phyloP scores from a whole-genome alignment of 2,888 invertebrate species.

The Monochamus alternatus region DNA sequence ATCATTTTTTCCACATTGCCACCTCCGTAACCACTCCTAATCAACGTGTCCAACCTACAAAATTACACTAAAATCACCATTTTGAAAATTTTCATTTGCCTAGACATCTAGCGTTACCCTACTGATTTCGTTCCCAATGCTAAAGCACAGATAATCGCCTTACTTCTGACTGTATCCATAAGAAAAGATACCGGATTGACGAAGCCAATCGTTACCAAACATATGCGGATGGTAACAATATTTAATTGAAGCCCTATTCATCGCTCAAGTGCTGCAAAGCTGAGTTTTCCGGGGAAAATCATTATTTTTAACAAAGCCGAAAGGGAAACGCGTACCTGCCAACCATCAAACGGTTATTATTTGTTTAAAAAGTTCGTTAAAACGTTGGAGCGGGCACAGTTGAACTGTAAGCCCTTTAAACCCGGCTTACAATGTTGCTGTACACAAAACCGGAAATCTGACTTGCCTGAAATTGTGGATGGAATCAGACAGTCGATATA shows the following conservation, averaged over 20 bases:
- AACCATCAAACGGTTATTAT: constrained; percentile 16
- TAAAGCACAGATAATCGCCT: no score
- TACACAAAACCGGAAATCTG: not conserved
- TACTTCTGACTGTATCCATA: constrained; percentile 24
- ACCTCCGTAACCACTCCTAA: no score
- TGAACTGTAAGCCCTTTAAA: constrained; percentile 18
- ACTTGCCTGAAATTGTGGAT: not conserved
- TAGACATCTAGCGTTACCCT: no score
- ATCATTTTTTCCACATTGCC: no score
- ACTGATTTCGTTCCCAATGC: no score
- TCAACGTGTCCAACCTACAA: no score
- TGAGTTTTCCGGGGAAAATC: constrained; percentile 46
- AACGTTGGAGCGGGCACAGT: not conserved
- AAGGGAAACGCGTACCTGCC: constrained; percentile 32
- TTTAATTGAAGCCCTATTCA: constrained; percentile 59
- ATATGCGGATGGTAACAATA: constrained; percentile 44
- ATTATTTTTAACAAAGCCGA: constrained; percentile 49
- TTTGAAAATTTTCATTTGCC: no score
- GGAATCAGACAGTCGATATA: no score
- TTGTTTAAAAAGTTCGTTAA: constrained; percentile 36
- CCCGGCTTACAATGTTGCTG: not conserved
- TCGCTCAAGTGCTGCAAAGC: constrained; percentile 37
- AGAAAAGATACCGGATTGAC: constrained; percentile 49
- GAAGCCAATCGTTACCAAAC: constrained; percentile 60
- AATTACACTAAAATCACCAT: no score